Evolutionary conservation across 2,888 invertebrate species (phyloP).

Genomic region (Scaeva pyrastri): DNA sequence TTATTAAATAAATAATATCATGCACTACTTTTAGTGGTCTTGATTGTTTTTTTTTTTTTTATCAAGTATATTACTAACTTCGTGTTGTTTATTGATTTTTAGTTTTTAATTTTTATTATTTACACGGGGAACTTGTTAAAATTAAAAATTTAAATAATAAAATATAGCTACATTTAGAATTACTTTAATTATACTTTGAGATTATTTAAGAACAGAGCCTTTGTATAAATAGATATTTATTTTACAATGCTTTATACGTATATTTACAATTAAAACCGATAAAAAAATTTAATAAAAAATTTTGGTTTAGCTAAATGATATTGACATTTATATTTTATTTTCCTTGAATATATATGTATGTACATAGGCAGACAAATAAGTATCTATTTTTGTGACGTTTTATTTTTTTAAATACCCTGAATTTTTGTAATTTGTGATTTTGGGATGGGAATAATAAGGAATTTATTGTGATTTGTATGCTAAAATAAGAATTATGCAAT

Average conservation of each 20-base stretch:
- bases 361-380: slow-evolving; percentile 52
- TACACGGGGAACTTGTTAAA: slow-evolving; percentile 56
- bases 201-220: slow-evolving; percentile 56
- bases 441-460: slow-evolving; percentile 62
- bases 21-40: slow-evolving; percentile 47
- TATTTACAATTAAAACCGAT: slow-evolving; percentile 62
- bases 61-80: slow-evolving; percentile 42
- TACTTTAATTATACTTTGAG: slow-evolving; percentile 42
- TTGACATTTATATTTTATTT: slow-evolving; percentile 54
- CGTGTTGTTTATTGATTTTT: slow-evolving; percentile 38
- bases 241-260: slow-evolving; percentile 50
- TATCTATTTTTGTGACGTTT: slow-evolving; percentile 17
- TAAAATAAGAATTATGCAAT: slow-evolving; percentile 37
- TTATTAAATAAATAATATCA: slow-evolving; percentile 68
- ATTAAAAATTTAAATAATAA: slow-evolving; percentile 44
- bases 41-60: slow-evolving; percentile 34
- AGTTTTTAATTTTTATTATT: slow-evolving; percentile 33
- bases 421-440: slow-evolving; percentile 66
- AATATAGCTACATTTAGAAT: slow-evolving; percentile 49
- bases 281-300: slow-evolving; percentile 45
- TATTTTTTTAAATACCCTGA: slow-evolving; percentile 69
- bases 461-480: slow-evolving; percentile 63
- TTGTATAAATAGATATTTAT: slow-evolving; percentile 49
- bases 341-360: slow-evolving; percentile 52
- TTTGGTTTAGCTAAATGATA: slow-evolving; percentile 72